phyloP scores from a whole-genome alignment of 2,888 invertebrate genomes.

The Acrobasis repandana region DNA sequence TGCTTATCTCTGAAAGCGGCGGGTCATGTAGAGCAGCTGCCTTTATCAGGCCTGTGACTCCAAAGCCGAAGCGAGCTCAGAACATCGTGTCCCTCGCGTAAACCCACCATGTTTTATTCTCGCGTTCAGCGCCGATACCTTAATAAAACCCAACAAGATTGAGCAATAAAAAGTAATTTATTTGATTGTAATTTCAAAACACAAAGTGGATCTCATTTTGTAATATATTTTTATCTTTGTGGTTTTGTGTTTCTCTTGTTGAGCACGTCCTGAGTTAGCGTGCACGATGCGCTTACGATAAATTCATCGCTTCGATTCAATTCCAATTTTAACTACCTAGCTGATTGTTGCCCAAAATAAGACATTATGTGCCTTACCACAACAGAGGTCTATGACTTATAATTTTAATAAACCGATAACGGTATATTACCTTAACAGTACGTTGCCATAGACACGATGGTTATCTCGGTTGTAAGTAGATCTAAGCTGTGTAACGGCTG shows the following conservation, averaged over 20 bases:
- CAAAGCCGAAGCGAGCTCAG: constrained; percentile 49
- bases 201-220: constrained; percentile 81
- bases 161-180: constrained; percentile 83
- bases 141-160: constrained; percentile 83
- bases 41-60: constrained; percentile 55
- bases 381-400: constrained; percentile 33
- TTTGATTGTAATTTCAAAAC: constrained; percentile 83
- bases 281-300: constrained; percentile 60
- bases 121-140: constrained; percentile 79
- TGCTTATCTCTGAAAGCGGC: constrained; percentile 71
- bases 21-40: constrained; percentile 67
- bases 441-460: constrained; percentile 13
- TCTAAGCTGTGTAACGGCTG: constrained; percentile 13
- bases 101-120: constrained; percentile 79
- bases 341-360: constrained; percentile 53
- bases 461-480: constrained; percentile 17
- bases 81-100: constrained; percentile 74
- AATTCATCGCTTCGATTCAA: constrained; percentile 64
- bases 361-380: constrained; percentile 61
- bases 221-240: constrained; percentile 81
- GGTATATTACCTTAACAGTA: constrained; percentile 21
- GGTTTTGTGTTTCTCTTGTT: constrained; percentile 76
- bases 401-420: constrained; percentile 21
- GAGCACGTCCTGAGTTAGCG: constrained; percentile 65
- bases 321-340: constrained; percentile 56